Evolutionary conservation across 2,113 vertebrate species (phyloP).

Genomic region (Alectura lathami): DNA sequence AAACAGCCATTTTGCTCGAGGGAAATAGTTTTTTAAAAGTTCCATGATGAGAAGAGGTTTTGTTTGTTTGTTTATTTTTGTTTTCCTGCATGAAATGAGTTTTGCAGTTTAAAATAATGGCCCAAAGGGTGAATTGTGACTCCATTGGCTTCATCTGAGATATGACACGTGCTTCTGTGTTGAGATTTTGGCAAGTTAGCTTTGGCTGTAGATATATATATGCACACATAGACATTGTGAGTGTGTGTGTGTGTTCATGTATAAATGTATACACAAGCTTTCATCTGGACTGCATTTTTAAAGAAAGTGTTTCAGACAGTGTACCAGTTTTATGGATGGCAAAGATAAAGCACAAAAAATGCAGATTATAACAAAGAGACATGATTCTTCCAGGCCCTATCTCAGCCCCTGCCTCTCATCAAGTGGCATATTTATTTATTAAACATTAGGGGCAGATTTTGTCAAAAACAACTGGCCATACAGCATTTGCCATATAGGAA

Average conservation of each 20-base stretch:
- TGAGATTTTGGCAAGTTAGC: background rate
- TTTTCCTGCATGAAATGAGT: conserved; percentile 45
- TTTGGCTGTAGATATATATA: background rate
- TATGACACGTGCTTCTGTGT: background rate
- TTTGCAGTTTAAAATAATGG: conserved; percentile 38
- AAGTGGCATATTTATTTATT: background rate
- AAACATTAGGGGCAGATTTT: background rate
- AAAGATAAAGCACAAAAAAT: conserved; percentile 6
- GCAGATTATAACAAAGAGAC: background rate
- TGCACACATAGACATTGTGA: background rate
- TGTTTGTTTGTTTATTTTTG: conserved; percentile 64
- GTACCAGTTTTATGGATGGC: background rate
- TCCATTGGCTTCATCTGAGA: background rate
- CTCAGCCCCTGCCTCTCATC: background rate
- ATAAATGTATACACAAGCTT: conserved; percentile 22
- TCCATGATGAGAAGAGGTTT: conserved; percentile 60
- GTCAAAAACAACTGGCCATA: background rate
- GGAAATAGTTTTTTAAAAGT: conserved; percentile 63
- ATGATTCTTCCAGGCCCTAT: background rate
- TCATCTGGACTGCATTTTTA: conserved; percentile 32
- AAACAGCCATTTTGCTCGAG: conserved; percentile 72
- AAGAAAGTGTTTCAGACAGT: background rate
- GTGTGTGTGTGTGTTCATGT: background rate
- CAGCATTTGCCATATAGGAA: background rate
- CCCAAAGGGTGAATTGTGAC: conserved; percentile 45